A percentile compares a stretch with the other conserved stretches of the same genome.
Conservation (phyloP, 2,888 invertebrate genomes). For the Drosophila putrida region DNA sequence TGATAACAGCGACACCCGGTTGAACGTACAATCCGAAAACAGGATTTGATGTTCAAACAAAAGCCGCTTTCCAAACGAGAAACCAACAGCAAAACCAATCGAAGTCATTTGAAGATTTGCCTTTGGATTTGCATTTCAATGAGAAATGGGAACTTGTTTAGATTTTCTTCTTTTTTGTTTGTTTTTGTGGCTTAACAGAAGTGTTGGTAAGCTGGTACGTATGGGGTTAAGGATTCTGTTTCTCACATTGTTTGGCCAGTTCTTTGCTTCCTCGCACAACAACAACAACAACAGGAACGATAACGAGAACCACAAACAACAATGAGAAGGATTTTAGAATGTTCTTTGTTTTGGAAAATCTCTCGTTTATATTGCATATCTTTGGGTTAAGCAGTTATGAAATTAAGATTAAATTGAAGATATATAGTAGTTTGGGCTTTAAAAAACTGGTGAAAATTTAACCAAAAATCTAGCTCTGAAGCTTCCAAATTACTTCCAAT, state of each 20-base stretch:
- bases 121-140: constrained; percentile 75
- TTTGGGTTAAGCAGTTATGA: constrained; percentile 2
- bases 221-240: constrained; percentile 26
- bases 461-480: too few relatives aligned
- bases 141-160: constrained; percentile 37
- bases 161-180: constrained; percentile 22
- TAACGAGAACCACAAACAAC: constrained; percentile 20
- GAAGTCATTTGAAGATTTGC: constrained; percentile 80
- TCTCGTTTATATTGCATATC: constrained; percentile 32
- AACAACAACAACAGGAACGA: constrained; percentile 13
- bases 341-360: constrained; percentile 26
- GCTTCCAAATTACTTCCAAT: too few relatives aligned
- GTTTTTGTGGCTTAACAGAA: constrained; percentile 39
- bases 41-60: constrained; percentile 50
- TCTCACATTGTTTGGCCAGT: constrained; percentile 53
- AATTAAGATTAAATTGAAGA: not conserved
- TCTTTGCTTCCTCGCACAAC: constrained; percentile 10
- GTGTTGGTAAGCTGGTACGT: constrained; percentile 27
- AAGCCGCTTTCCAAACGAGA: constrained; percentile 58
- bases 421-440: not conserved
- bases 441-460: too few relatives aligned
- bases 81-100: constrained; percentile 66
- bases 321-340: constrained; percentile 20
- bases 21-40: constrained; percentile 26
- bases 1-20: constrained; percentile 55